These are phyloP conservation scores for Urosaurus nigricauda DNA, from an alignment of 2,797 vertebrate genomes.

Conservation along the genomic window DNA sequence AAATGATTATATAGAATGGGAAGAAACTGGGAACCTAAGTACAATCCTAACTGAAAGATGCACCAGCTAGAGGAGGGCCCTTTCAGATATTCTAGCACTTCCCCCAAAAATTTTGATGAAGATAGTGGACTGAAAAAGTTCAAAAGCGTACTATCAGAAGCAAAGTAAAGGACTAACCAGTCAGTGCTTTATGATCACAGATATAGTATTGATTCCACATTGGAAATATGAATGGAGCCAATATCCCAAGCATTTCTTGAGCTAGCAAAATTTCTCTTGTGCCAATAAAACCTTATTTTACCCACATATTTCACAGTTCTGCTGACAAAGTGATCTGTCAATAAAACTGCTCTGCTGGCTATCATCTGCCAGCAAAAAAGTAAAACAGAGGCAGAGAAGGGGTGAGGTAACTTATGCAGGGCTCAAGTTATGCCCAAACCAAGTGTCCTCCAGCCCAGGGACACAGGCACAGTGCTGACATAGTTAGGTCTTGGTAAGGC, in stretches of 20 bases:
- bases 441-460: no score
- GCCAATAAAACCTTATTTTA: no score
- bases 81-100: neutral
- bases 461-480: no score
- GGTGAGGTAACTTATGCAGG: no score
- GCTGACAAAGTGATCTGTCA: no score
- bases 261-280: no score
- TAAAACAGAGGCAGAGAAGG: no score
- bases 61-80: neutral
- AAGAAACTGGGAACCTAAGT: neutral
- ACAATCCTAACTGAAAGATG: neutral
- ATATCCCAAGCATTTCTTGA: neutral
- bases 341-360: no score
- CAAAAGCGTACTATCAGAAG: constrained; percentile 14
- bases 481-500: no score
- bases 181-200: constrained; percentile 49
- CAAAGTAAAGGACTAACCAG: constrained; percentile 41
- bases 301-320: no score
- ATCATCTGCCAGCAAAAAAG: no score
- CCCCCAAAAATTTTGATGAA: constrained; percentile 19
- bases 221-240: neutral
- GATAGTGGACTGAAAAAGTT: constrained; percentile 41
- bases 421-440: no score
- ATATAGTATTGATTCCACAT: neutral
- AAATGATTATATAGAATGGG: neutral